Evolutionary conservation across 2,888 invertebrate genomes (phyloP).

Genomic region (Nineta flava): DNA sequence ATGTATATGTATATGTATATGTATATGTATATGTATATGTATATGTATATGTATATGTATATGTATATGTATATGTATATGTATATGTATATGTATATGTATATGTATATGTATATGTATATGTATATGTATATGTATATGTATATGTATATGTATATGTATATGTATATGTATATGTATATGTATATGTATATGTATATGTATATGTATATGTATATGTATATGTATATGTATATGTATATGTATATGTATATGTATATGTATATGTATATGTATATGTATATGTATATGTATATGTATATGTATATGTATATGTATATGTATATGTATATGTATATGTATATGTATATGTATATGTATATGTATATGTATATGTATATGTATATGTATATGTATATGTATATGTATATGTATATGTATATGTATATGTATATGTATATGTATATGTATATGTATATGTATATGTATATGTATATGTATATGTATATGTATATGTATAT

Average conservation of each 20-base stretch:
- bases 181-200: background rate
- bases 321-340: slow-evolving; percentile 4
- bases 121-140: background rate
- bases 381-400: background rate
- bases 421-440: slow-evolving; percentile 5
- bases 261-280: slow-evolving; percentile 4
- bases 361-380: slow-evolving; percentile 1
- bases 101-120: background rate
- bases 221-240: background rate
- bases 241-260: slow-evolving; percentile 1
- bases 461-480: slow-evolving; percentile 6
- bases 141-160: background rate
- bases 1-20: background rate
- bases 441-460: slow-evolving; percentile 9
- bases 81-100: background rate
- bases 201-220: background rate
- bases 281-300: slow-evolving; percentile 3
- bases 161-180: background rate
- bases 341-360: slow-evolving; percentile 6
- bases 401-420: background rate
- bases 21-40: background rate
- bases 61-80: background rate
- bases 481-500: slow-evolving; percentile 3
- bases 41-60: background rate
- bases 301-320: slow-evolving; percentile 5